Evolutionary conservation across 2,797 vertebrate genomes (phyloP), one percentile per base, ranked within the genome.

Genomic region (Limnodromus scolopaceus): DNA sequence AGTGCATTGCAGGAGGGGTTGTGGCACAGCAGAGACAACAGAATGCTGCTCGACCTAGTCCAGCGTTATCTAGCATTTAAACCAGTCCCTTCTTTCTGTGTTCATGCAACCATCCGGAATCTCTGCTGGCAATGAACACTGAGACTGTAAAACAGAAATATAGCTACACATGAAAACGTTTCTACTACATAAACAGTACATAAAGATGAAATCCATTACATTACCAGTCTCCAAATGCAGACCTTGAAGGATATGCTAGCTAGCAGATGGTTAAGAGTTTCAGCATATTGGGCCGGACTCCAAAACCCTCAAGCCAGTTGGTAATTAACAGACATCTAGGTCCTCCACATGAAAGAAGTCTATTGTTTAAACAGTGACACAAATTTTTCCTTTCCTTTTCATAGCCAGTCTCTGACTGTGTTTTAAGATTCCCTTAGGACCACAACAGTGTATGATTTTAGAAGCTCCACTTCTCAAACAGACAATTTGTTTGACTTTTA

Each of bases 251-350:
- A 79, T 90, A 88, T 70, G 63, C 70, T 90, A 94, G 89, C 53
- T 71, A 90, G 51, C 7, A 74, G 63, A 90, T 36, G 69, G 79
- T 93, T 94, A 88, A 91, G 43, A 63, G 32, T 70, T 95, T 69
- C 89, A 72, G 48, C 69, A 49, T 58, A 64, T 82, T 77, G 86
- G 92, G 93, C 92, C 55, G 57, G 70, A 45, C 43, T 93, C 96
- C 93, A 95, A 96, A 95, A 55, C 84, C 60, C 66, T 96, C 80
- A 92, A 86, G 74, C 87, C 80, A 88, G 82, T 64, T 92, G 79
- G 94, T 92, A 96, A 96, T 96, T 96, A 97, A 95, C 92, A 95
- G 96, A 90, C 78, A 97, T 95, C 89, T 82, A 95, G 87, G 93
- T 93, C 94, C 87, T 90, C 70, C 85, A 95, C 72, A 92, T 96